Percentiles rank a stretch among this genome's conserved stretches.
These are phyloP conservation scores for Herpailurus yagouaroundi DNA, from an alignment of 2,113 vertebrate genomes.

Conservation along the genomic window DNA sequence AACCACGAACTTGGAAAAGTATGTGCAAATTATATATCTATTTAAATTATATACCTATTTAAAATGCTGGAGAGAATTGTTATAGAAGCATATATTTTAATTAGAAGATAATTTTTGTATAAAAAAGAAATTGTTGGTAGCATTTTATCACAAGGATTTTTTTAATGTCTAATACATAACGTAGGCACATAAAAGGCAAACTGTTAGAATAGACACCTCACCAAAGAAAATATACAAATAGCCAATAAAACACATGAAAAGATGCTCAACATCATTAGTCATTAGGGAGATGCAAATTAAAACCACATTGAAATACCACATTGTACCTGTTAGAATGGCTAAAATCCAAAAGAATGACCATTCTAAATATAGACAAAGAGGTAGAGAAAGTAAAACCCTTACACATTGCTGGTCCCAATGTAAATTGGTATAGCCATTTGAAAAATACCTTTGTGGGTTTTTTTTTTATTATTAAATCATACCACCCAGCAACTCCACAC, in stretches of 20 bases:
- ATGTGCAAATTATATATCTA: not conserved
- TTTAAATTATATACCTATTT: not conserved
- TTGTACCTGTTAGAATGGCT: not conserved
- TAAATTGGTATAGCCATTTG: not conserved
- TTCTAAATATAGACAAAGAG: not conserved
- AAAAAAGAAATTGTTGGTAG: not conserved
- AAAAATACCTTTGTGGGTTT: not conserved
- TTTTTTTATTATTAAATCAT: not conserved
- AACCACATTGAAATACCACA: not conserved
- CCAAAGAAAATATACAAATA: not conserved
- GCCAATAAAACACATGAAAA: not conserved
- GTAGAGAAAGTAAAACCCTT: not conserved
- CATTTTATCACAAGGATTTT: not conserved
- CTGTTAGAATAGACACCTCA: not conserved
- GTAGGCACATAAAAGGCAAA: not conserved
- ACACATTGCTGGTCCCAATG: not conserved
- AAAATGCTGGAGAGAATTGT: not conserved
- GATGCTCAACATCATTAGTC: not conserved
- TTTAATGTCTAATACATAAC: conserved; percentile 48
- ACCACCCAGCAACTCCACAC: not conserved
- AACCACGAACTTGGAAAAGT: not conserved
- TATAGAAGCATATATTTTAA: not conserved
- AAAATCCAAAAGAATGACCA: not conserved
- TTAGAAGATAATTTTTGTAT: conserved; percentile 8
- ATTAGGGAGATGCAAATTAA: conserved; percentile 10